These are phyloP conservation scores for Tenthredo scrophulariae DNA, from an alignment of 2,888 invertebrate genomes.

Conservation along the genomic window DNA sequence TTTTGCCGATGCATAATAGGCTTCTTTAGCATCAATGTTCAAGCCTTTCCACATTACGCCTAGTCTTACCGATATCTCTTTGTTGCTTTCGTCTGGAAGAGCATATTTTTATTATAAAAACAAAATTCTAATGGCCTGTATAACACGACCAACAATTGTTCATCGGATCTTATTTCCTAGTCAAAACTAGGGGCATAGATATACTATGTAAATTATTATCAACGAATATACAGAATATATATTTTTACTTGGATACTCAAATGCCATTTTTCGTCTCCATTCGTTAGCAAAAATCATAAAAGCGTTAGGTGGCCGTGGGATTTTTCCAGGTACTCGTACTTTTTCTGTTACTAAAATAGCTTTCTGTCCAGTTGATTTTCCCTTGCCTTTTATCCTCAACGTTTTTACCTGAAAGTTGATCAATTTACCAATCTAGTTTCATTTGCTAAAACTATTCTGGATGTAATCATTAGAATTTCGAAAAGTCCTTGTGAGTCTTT, in stretches of 20 bases:
- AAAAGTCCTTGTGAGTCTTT: background rate
- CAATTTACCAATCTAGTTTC: background rate
- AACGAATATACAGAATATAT: constrained; percentile 17
- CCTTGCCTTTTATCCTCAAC: constrained; percentile 50
- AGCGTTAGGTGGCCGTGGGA: constrained; percentile 79
- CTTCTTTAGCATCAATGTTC: constrained; percentile 74
- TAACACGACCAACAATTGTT: background rate
- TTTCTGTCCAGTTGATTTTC: constrained; percentile 35
- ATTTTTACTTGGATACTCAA: constrained; percentile 75
- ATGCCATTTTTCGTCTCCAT: constrained; percentile 78
- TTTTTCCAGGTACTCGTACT: constrained; percentile 65
- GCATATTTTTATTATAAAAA: background rate
- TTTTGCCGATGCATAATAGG: constrained; percentile 76
- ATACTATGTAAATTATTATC: background rate
- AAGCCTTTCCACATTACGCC: constrained; percentile 80
- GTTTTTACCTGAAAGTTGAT: constrained; percentile 53
- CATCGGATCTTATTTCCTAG: constrained; percentile 14
- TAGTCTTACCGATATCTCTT: constrained; percentile 79
- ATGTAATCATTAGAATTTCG: background rate
- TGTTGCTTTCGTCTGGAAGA: constrained; percentile 77
- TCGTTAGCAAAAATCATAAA: constrained; percentile 81
- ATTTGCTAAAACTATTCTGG: background rate
- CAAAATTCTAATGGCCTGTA: too few species aligned
- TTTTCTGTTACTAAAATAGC: constrained; percentile 42
- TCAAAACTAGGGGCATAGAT: background rate